Conservation (phyloP, 2,797 vertebrate genomes). For the Odontamblyopus lacepedii region DNA sequence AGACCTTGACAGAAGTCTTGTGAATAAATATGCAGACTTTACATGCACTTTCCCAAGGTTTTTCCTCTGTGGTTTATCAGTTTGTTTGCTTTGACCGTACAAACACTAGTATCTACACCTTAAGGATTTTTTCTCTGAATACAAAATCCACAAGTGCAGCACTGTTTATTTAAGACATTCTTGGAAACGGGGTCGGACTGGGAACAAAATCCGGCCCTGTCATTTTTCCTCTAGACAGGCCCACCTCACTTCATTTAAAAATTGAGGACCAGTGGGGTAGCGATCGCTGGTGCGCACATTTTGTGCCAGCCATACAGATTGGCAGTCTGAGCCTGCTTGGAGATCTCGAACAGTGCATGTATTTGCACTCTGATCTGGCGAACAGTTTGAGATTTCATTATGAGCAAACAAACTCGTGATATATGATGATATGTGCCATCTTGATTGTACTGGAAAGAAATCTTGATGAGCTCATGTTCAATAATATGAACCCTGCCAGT, state of each 20-base stretch:
- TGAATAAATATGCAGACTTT: conserved; percentile 9
- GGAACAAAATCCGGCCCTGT: too few species aligned
- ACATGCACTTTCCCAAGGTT: conserved; percentile 11
- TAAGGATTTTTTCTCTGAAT: neutral
- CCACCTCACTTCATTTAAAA: too few species aligned
- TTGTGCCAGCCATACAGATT: too few species aligned
- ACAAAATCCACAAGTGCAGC: neutral
- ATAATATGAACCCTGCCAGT: neutral
- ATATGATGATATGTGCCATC: neutral
- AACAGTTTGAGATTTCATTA: neutral
- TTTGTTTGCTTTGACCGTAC: conserved; percentile 7
- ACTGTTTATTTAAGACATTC: neutral
- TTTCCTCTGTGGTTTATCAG: conserved; percentile 9
- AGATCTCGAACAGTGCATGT: neutral
- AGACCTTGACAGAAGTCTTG: conserved; percentile 2
- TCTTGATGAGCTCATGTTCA: neutral
- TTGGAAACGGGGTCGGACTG: neutral
- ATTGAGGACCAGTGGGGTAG: neutral
- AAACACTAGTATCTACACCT: neutral
- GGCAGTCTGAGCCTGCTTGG: neutral
- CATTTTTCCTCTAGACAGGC: too few species aligned
- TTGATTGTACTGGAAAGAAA: neutral
- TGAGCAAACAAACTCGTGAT: neutral
- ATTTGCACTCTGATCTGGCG: neutral
- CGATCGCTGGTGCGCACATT: too few species aligned